Evolutionary conservation across 2,797 vertebrate species (phyloP).

Genomic region (Tachyglossus aculeatus): DNA sequence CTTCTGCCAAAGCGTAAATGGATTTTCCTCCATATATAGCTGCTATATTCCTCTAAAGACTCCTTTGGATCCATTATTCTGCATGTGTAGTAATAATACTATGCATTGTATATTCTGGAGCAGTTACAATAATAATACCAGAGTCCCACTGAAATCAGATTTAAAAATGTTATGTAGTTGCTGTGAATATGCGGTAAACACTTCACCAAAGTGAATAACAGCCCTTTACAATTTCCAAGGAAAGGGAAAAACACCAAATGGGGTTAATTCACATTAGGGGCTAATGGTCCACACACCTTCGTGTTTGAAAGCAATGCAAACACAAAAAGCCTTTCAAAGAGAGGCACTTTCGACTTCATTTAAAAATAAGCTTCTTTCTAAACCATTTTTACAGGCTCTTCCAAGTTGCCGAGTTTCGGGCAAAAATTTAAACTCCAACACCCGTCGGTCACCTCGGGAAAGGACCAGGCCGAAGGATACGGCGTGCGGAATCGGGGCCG

Average conservation of each 20-base stretch:
- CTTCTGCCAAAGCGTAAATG: constrained; percentile 24
- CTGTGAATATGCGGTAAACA: constrained; percentile 48
- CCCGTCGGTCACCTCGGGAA: too few species aligned
- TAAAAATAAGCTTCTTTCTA: constrained; percentile 55
- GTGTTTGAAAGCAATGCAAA: constrained; percentile 48
- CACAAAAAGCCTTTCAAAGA: constrained; percentile 55
- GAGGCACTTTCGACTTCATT: constrained; percentile 47
- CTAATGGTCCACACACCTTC: constrained; percentile 54
- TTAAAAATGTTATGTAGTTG: constrained; percentile 53
- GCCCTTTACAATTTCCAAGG: constrained; percentile 50
- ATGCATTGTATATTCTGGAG: constrained; percentile 31
- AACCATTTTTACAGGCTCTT: constrained; percentile 29
- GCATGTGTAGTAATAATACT: constrained; percentile 25
- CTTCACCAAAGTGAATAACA: constrained; percentile 51
- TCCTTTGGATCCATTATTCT: constrained; percentile 53
- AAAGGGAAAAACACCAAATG: constrained; percentile 53
- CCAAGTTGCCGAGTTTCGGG: constrained; percentile 45
- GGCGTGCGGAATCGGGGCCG: too few species aligned
- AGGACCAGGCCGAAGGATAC: too few species aligned
- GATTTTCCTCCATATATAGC: constrained; percentile 46
- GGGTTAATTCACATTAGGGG: constrained; percentile 61
- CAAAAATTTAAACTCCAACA: constrained; percentile 53
- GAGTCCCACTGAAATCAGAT: constrained; percentile 48
- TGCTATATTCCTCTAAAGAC: constrained; percentile 37
- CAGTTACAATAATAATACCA: constrained; percentile 51